Conservation (phyloP, 2,888 invertebrate species). For the Cephus pulcher region DNA sequence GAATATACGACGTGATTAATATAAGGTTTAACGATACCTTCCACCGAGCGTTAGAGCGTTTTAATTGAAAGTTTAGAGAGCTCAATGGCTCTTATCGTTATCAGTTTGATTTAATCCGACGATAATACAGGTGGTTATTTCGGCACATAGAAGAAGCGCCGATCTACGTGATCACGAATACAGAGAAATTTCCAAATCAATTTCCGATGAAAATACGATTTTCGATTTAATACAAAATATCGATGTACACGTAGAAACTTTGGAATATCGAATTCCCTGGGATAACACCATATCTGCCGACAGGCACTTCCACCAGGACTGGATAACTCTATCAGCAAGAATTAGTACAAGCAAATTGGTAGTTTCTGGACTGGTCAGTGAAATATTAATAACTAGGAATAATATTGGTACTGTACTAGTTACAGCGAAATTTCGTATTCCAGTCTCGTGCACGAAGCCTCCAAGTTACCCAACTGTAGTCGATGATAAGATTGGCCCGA, state of each 20-base stretch:
- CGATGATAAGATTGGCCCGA: background rate
- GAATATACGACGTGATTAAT: background rate
- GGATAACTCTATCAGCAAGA: background rate
- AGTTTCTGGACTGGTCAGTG: background rate
- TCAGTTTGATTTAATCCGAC: background rate
- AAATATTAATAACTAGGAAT: background rate
- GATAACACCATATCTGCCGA: background rate
- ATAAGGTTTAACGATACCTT: background rate
- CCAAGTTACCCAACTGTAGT: background rate
- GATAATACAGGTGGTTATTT: background rate
- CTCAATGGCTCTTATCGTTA: constrained; percentile 14
- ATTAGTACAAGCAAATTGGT: background rate
- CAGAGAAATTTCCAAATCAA: background rate
- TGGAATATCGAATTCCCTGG: background rate
- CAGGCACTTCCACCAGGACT: background rate
- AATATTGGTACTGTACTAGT: background rate
- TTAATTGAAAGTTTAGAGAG: constrained; percentile 27
- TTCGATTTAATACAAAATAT: background rate
- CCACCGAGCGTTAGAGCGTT: background rate
- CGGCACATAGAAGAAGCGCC: background rate
- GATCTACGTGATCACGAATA: background rate
- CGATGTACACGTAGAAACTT: background rate
- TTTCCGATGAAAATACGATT: background rate
- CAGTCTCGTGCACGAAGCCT: background rate
- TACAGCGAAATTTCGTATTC: background rate